Evolutionary conservation across 2,888 invertebrate species (phyloP), one percentile per base, ranked within the genome.

Genomic region (Acleris holmiana): DNA sequence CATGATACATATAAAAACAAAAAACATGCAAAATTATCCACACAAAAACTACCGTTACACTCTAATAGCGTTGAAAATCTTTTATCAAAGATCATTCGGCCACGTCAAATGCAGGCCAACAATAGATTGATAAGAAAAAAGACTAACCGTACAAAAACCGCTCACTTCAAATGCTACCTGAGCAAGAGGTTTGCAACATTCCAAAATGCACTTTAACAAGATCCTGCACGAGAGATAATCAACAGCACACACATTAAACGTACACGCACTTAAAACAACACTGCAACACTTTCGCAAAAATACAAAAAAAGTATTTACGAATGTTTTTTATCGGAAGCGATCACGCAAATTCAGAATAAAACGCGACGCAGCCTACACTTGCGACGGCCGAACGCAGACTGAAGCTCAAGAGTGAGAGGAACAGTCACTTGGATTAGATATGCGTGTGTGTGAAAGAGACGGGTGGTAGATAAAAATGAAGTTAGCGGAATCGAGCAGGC

Each of bases 281-380:
- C 78, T 72, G 70, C 67, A 71, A 76, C 78, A 83, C 82, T 84
- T 82, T 77, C 81, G 76, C 76, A 76, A 79, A 84, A 76, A 75
- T 70, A 70, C 68, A 65, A 71, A 53, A 79, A 84, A 79, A 80
- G 76, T 78, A 79, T 78, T 79, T 70, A 76, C 76, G 82, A 77
- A 78, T 80, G 80, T 84, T 82, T 81, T 85, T 82, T 85, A 77
- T 77, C 68, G 91, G 89, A 90, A 91, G 88, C 88, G 88, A 75
- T 78, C 75, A 76, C 88, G 85, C 75, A 75, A 76, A 71, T 73
- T 71, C 54, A 29, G 40, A 53, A 49, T 59, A 64, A 58, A 69
- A 65, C 63, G 68, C 75, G 62, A 76, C 76, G 78, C 84, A 62
- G 72, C 83, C 77, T 56, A 68, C 68, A 46, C 66, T 0, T 25